Percentiles rank a stretch among this genome's conserved stretches.
Conservation (phyloP, 2,888 invertebrate genomes). For the Cerceris rybyensis region DNA sequence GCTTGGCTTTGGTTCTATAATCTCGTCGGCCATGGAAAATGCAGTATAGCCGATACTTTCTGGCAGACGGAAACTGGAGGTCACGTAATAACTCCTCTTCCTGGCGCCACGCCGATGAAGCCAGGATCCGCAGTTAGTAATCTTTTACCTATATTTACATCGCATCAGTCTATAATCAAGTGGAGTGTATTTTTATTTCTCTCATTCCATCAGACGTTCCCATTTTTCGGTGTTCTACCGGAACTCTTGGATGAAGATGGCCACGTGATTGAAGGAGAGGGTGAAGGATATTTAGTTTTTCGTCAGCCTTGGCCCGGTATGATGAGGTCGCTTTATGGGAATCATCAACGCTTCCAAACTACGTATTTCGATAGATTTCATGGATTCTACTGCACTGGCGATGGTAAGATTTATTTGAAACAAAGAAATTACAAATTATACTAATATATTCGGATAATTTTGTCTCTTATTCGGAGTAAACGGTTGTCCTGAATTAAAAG, state of each 20-base stretch:
- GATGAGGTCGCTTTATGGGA: conserved; percentile 96
- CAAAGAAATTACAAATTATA: too few species aligned
- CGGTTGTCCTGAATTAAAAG: too few species aligned
- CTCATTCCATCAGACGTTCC: conserved; percentile 88
- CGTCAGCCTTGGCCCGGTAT: conserved; percentile 98
- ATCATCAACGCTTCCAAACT: conserved; percentile 94
- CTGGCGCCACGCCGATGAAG: conserved; percentile 98
- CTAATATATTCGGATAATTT: too few species aligned
- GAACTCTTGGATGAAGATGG: conserved; percentile 94
- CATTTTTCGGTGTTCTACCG: conserved; percentile 98
- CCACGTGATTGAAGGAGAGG: conserved; percentile 91
- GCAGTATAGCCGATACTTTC: conserved; percentile 98
- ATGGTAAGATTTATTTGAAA: conserved; percentile 86
- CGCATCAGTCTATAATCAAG: neutral
- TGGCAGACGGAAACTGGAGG: conserved; percentile 99
- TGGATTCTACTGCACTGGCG: conserved; percentile 98
- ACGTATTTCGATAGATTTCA: conserved; percentile 98
- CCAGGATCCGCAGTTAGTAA: conserved; percentile 96
- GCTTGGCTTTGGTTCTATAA: conserved; percentile 98
- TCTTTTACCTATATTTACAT: neutral
- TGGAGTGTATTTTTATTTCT: neutral
- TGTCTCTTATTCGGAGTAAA: too few species aligned
- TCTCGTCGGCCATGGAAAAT: conserved; percentile 90
- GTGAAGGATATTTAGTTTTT: conserved; percentile 98
- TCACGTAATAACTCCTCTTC: conserved; percentile 97